Percentiles rank a stretch among this genome's conserved stretches.
phyloP scores from a whole-genome alignment of 2,113 vertebrate genomes.

The Mesitornis unicolor region DNA sequence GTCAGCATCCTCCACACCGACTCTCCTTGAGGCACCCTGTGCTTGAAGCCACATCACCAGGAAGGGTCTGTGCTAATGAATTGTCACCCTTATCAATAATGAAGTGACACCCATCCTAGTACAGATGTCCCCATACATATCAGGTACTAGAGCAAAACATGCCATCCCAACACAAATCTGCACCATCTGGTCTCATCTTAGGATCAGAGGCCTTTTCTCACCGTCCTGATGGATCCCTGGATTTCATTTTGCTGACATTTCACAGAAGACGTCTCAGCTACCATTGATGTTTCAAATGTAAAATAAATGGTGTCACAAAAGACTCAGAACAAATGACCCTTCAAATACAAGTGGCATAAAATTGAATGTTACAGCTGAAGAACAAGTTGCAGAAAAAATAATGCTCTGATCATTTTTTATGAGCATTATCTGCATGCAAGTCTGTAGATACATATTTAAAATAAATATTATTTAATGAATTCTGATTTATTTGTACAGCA shows the following conservation, averaged over 20 bases:
- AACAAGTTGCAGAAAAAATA: not conserved
- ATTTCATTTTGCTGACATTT: not conserved
- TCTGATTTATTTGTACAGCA: not conserved
- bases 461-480: not conserved
- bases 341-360: not conserved
- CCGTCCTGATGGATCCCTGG: not conserved
- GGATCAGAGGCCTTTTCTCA: not conserved
- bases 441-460: not conserved
- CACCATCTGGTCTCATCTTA: not conserved
- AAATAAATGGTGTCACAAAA: not conserved
- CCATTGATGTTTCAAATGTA: not conserved
- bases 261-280: not conserved
- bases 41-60: not conserved
- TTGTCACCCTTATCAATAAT: not conserved
- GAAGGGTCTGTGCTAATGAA: not conserved
- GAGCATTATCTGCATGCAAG: not conserved
- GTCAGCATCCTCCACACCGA: not conserved
- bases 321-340: not conserved
- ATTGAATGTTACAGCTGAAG: not conserved
- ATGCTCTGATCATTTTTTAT: not conserved
- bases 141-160: not conserved
- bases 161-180: fast-evolving
- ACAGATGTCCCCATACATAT: fast-evolving
- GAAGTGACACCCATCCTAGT: not conserved
- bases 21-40: not conserved